Evolutionary conservation across 2,888 invertebrate genomes (phyloP).

Genomic region (Aspidiotus rigidus): DNA sequence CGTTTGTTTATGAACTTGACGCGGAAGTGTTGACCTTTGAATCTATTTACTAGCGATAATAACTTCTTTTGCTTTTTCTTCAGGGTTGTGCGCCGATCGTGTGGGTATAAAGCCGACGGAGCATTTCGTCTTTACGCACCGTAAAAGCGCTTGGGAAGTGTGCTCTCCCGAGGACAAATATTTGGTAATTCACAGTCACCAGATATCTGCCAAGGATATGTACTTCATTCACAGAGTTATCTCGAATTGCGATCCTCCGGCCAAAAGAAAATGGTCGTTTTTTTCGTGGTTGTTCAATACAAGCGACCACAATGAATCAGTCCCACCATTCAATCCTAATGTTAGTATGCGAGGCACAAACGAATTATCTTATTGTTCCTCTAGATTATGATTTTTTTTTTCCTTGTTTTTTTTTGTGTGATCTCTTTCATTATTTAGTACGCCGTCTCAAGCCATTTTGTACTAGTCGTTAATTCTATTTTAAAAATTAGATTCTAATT

Average conservation of each 20-base stretch:
- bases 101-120: slow-evolving; percentile 12
- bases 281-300: slow-evolving; percentile 13
- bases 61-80: background rate
- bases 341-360: background rate
- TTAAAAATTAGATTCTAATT: too few species aligned
- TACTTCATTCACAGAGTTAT: slow-evolving; percentile 11
- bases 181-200: slow-evolving; percentile 9
- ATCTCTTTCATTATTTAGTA: background rate
- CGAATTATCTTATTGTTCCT: background rate
- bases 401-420: background rate
- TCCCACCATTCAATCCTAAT: background rate
- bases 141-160: background rate
- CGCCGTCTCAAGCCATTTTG: background rate
- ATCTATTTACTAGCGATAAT: background rate
- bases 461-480: background rate
- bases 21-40: background rate
- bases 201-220: slow-evolving; percentile 19
- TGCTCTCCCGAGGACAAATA: slow-evolving; percentile 19
- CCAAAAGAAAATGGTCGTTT: slow-evolving; percentile 7
- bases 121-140: slow-evolving; percentile 11
- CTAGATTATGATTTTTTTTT: background rate
- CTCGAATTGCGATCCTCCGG: background rate
- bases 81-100: slow-evolving; percentile 20
- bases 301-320: background rate
- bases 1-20: background rate